These are phyloP conservation scores for Drosophila nigritarsus DNA, from an alignment of 2,888 invertebrate species.

Conservation along the genomic window DNA sequence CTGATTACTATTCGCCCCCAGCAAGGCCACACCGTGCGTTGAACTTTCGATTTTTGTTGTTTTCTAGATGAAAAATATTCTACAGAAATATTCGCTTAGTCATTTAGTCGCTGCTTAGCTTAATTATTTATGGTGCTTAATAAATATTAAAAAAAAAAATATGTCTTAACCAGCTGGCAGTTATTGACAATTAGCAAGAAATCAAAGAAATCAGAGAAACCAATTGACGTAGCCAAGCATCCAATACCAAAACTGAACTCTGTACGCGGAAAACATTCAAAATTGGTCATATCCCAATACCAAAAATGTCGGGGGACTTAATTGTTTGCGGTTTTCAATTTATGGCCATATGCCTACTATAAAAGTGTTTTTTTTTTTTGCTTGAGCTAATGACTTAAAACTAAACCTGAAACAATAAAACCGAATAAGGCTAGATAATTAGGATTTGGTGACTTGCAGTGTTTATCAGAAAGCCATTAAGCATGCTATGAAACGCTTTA, in stretches of 20 bases:
- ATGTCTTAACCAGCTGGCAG: conserved; percentile 18
- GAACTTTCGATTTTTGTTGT: conserved; percentile 57
- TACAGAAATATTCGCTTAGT: conserved; percentile 57
- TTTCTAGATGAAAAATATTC: conserved; percentile 27
- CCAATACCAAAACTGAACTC: conserved; percentile 43
- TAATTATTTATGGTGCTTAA: conserved; percentile 65
- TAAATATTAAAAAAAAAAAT: conserved; percentile 42
- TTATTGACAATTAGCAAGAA: conserved; percentile 39
- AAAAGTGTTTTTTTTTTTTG: not conserved
- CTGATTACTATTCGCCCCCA: conserved; percentile 2
- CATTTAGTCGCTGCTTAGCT: conserved; percentile 51
- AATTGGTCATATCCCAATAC: not conserved
- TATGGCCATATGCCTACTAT: conserved; percentile 15
- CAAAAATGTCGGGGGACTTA: not conserved
- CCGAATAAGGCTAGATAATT: not conserved
- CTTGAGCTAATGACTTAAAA: conserved; percentile 2
- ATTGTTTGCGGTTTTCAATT: conserved; percentile 24
- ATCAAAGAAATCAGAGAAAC: conserved; percentile 14
- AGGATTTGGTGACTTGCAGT: not conserved
- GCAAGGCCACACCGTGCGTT: conserved; percentile 69
- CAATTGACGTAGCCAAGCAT: not conserved
- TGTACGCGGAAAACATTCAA: conserved; percentile 59
- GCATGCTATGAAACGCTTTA: conserved; percentile 10
- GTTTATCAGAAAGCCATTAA: not conserved
- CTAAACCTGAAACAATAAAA: conserved; percentile 4